Evolutionary conservation across 2,888 invertebrate species (phyloP).

Genomic region (Machimus atricapillus): DNA sequence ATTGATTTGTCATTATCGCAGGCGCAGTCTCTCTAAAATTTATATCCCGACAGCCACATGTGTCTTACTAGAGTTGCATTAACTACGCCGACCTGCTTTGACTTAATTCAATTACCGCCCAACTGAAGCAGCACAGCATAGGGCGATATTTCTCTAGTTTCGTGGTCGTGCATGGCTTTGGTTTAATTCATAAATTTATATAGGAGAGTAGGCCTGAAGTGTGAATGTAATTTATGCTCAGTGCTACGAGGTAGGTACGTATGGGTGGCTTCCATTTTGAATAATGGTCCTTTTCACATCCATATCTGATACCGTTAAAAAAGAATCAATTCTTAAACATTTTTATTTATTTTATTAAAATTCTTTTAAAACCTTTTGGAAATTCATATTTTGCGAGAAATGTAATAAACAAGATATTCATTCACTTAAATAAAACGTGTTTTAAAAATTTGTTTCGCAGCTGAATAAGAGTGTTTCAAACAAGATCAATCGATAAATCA

Average conservation of each 20-base stretch:
- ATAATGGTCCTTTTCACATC: not conserved
- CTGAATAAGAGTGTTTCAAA: too few relatives aligned
- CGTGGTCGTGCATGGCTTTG: not conserved
- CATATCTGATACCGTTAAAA: not conserved
- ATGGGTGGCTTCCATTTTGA: not conserved
- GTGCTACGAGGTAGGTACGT: not conserved
- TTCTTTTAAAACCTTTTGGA: too few relatives aligned
- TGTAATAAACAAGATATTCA: too few relatives aligned
- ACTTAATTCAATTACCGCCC: not conserved
- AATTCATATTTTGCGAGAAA: too few relatives aligned
- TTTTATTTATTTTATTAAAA: too few relatives aligned
- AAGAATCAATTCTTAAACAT: not conserved
- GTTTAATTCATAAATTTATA: not conserved
- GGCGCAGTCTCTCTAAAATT: not conserved
- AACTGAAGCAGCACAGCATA: not conserved
- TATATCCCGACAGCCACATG: not conserved
- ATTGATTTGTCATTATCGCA: not conserved
- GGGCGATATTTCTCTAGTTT: not conserved
- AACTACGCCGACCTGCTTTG: not conserved
- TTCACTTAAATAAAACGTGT: too few relatives aligned
- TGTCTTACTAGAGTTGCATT: not conserved
- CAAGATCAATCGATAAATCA: too few relatives aligned
- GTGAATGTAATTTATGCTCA: not conserved
- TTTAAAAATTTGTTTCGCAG: too few relatives aligned
- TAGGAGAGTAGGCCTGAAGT: not conserved